Evolutionary conservation across 2,888 invertebrate genomes (phyloP), one percentile per base, ranked within the genome.

Genomic region (Agapostemon virescens): DNA sequence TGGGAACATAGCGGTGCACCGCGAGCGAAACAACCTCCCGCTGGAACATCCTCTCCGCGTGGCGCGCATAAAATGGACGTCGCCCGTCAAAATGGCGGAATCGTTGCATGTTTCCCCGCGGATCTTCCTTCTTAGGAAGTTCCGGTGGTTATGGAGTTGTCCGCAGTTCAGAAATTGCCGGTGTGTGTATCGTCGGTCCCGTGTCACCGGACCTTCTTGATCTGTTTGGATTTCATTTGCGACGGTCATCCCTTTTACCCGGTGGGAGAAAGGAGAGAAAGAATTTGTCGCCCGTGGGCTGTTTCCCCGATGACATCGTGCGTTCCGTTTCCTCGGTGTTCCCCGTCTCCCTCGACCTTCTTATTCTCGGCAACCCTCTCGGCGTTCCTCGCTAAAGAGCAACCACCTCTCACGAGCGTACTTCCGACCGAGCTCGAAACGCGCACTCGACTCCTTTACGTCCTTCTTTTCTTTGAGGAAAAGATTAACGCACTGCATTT

Each of bases 401-500:
- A 85, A 79, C 86, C 86, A 77, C 82, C 75, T 77, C 83, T 77
- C 78, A 76, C 74, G 77, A 81, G 84, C 68, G 63, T 17, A 69
- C 81, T 77, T 83, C 77, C 68, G 72, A 75, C 72, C 82, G 69
- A 69, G 85, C 80, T 85, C 82, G 80, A 77, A 87, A 85, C 78
- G 74, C 76, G 74, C 76, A 85, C 88, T 89, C 89, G 88, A 89
- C 90, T 88, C 81, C 86, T 68, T 86, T 83, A 81, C 81, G 64
- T 79, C 23, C 77, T 75, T 75, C 73, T 58, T 77, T 83, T 81
- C 84, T 85, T 85, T 79, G 68, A 85, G 77, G 74, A 74, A 82
- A 83, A 88, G 84, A 89, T 89, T 89, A 89, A 89, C 88, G 84
- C 89, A 84, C 85, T 77, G 75, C 68, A 73, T 77, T 73, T 67